Evolutionary conservation across 2,888 invertebrate species (phyloP), one percentile per base, ranked within the genome.

Genomic region (Orchesella flavescens): DNA sequence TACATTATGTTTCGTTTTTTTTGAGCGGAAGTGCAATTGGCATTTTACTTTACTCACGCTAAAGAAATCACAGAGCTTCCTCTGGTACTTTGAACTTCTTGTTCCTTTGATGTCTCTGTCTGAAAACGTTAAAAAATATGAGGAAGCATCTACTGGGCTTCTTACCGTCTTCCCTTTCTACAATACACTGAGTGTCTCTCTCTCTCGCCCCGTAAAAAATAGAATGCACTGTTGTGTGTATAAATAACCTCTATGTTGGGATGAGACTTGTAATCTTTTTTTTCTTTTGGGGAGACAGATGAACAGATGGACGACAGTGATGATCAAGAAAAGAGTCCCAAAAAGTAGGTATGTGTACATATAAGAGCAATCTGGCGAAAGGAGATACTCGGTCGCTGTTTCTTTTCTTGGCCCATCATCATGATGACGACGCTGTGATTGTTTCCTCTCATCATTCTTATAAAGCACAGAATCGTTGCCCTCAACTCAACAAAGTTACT

Each of bases 291-390:
- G 34, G 34, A 34, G 61, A 61, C 13, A 61, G 61, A 24, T 61
- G 61, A 61, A 24, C 61, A 61, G 61, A 61, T 61, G 61, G 61
- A 61, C 61, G 61, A 61, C 24, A 61, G 24, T 61, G 12, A 24
- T 61, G 17, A 17, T 19, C 19, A 21, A 23, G 61, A 61, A 17
- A 24, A 24, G 61, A 34, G 34, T 34, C 34, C 34, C 34, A 34
- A 34, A 34, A 2, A 4, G 34, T 34, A 34, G 34, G 34, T 34
- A 34, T 34, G 34, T 34, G 34, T 34, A 34, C 34, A 34, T 34
- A 34, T 34, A 34, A 4, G 57, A 61, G 61, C 61, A 61, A 61
- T 61, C 24, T 61, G 61, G 61, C 61, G 24, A 61, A 61, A 53
- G 53, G 24, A 61, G 57, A 61, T 23, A 24, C 12, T 61, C 61